These are phyloP conservation scores for Phoronis australis DNA, from an alignment of 2,888 invertebrate genomes.

Conservation along the genomic window DNA sequence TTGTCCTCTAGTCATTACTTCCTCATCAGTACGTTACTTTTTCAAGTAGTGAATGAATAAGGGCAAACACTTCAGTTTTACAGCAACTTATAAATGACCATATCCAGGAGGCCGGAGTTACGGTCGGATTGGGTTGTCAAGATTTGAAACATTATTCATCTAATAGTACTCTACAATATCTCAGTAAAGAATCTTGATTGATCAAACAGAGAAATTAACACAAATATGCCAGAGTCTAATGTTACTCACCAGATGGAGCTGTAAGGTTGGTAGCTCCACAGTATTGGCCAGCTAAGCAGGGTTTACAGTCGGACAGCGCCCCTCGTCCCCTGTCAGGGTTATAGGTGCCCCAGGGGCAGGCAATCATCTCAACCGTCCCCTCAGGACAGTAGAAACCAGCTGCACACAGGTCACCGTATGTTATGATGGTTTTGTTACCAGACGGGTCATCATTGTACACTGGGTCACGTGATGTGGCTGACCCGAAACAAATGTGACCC, in stretches of 20 bases:
- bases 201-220: no score
- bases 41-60: no score
- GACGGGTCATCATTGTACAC: slow-evolving; percentile 42
- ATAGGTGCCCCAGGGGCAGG: slow-evolving; percentile 45
- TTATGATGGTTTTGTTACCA: slow-evolving; percentile 37
- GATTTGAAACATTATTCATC: neutral
- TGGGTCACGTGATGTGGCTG: slow-evolving; percentile 35
- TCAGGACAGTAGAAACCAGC: slow-evolving; percentile 44
- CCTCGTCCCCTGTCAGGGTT: slow-evolving; percentile 28
- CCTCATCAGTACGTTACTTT: no score
- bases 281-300: slow-evolving; percentile 45
- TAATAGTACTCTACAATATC: no score
- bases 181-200: no score
- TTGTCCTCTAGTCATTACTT: no score
- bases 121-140: neutral
- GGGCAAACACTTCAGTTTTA: no score
- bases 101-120: neutral
- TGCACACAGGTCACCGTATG: slow-evolving; percentile 43
- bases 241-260: slow-evolving; percentile 23
- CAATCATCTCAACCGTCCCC: slow-evolving; percentile 36
- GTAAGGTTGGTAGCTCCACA: slow-evolving; percentile 40
- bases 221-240: no score
- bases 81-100: no score
- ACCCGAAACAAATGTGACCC: slow-evolving; percentile 45
- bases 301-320: slow-evolving; percentile 24